These are phyloP conservation scores for Cryptocephalus moraei DNA, from an alignment of 2,888 invertebrate genomes.

Conservation along the genomic window DNA sequence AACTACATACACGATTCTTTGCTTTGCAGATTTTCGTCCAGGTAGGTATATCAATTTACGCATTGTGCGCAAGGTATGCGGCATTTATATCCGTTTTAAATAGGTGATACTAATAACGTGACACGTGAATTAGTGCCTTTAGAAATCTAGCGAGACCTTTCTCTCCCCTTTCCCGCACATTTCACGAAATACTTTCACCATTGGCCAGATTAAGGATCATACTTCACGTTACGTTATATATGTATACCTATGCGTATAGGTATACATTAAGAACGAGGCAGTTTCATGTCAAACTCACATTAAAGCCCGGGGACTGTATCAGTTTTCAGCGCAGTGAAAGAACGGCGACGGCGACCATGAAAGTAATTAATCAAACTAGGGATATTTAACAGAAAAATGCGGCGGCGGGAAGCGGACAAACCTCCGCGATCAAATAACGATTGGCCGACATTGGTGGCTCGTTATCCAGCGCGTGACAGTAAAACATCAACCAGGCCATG, in stretches of 20 bases:
- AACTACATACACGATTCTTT: too few species aligned
- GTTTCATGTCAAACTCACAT: slow-evolving; percentile 4
- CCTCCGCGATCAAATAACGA: slow-evolving; percentile 24
- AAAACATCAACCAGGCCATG: slow-evolving; percentile 28
- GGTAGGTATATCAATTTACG: not conserved
- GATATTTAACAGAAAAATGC: not conserved
- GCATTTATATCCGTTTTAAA: too few species aligned
- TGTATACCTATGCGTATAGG: not conserved
- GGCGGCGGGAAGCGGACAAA: slow-evolving; percentile 10
- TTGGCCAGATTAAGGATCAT: too few species aligned
- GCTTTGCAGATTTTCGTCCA: not conserved
- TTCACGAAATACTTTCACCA: too few species aligned
- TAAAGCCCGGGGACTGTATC: slow-evolving; percentile 4
- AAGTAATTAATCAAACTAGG: not conserved
- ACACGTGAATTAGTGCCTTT: too few species aligned
- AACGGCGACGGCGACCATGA: not conserved
- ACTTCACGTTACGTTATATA: not conserved
- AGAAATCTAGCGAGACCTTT: too few species aligned
- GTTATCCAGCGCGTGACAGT: slow-evolving; percentile 28
- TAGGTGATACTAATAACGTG: too few species aligned
- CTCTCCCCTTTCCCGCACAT: too few species aligned
- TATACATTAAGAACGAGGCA: not conserved
- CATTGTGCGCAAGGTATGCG: too few species aligned
- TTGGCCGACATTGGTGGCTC: slow-evolving; percentile 22
- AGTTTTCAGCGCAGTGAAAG: not conserved